A percentile compares a stretch with the other conserved stretches of the same genome.
Conservation (phyloP, 1,140 invertebrate genomes). For the Antheraea mylitta region DNA sequence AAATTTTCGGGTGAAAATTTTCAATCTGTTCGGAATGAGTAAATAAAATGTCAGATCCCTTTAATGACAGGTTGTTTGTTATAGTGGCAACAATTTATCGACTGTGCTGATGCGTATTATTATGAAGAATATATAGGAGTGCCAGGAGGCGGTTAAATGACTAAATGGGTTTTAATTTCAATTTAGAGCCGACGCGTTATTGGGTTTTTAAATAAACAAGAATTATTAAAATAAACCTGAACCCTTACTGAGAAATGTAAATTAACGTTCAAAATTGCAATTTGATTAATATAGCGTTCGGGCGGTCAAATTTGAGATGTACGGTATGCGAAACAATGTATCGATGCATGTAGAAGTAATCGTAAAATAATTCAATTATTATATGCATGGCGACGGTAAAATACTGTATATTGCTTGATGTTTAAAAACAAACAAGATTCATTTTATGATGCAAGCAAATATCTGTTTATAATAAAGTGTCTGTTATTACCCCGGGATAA, state of each 20-base stretch:
- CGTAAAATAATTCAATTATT: neutral
- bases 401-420: neutral
- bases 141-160: slow-evolving; percentile 50
- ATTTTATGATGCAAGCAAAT: neutral
- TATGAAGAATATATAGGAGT: slow-evolving; percentile 47
- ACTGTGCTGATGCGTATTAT: slow-evolving; percentile 62
- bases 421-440: neutral
- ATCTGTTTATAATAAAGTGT: too few species aligned
- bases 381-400: neutral
- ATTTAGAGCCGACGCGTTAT: slow-evolving; percentile 49
- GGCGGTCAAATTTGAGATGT: slow-evolving; percentile 12
- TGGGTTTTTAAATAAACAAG: slow-evolving; percentile 54
- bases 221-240: slow-evolving; percentile 47
- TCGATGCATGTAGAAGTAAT: neutral
- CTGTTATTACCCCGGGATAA: too few species aligned
- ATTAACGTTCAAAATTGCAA: neutral
- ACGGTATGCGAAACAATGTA: slow-evolving; percentile 37
- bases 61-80: slow-evolving; percentile 71
- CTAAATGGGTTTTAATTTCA: slow-evolving; percentile 72
- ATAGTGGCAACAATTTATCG: slow-evolving; percentile 67
- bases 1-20: slow-evolving; percentile 59
- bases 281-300: neutral
- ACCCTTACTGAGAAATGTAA: neutral
- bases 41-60: slow-evolving; percentile 67
- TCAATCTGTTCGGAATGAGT: slow-evolving; percentile 65